Base-by-base conservation (phyloP, 2,888 invertebrate genomes). In the Smittia aterrima region DNA sequence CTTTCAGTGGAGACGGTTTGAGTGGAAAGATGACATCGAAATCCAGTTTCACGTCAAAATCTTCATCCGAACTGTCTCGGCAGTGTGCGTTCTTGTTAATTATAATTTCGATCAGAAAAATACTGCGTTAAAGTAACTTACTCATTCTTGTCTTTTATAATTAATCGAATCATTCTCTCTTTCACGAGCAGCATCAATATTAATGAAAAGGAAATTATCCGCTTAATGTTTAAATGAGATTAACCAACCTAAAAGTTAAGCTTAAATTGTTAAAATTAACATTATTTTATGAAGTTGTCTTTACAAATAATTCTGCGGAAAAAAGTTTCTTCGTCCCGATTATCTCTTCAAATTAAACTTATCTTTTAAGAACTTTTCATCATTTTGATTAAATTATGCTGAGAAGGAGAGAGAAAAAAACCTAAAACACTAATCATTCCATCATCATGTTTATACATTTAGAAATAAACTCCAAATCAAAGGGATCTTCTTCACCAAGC, bases 351-450 rank as follows among this genome's bases (percentile, higher is more conserved):
- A 7, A n/a, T 58, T 58, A 58, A 20, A 6, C 22, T 58, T 58
- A 58, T 58, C 20, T 1, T 13, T 58, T 20, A 13, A 58, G n/a
- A 58, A 13, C 58, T 58, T 58, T 13, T 58, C 47, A 20, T 58
- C 58, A 13, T 58, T 58, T 58, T 58, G 58, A 58, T 58, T 58
- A 58, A 58, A 58, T 22, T 58, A 58, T 58, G 58, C 58, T 58
- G 58, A 58, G 58, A 58, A 58, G 47, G 22, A 58, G 58, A 20
- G 58, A 58, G 22, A 58, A 22, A 22, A n/a, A 22, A 58, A 58
- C 22, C n/a, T 58, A 58, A 58, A 47, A 3, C 47, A 22, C 22
- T 58, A 58, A 58, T 58, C 18, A 58, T 58, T 58, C 58, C 18
- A 22, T 18, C 16, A n/a, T n/a, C n/a, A n/a, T n/a, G n/a, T 47